Percentiles rank a stretch among this genome's conserved stretches.
These are phyloP conservation scores for Formicarius rufipectus DNA, from an alignment of 2,113 vertebrate species.

Conservation along the genomic window DNA sequence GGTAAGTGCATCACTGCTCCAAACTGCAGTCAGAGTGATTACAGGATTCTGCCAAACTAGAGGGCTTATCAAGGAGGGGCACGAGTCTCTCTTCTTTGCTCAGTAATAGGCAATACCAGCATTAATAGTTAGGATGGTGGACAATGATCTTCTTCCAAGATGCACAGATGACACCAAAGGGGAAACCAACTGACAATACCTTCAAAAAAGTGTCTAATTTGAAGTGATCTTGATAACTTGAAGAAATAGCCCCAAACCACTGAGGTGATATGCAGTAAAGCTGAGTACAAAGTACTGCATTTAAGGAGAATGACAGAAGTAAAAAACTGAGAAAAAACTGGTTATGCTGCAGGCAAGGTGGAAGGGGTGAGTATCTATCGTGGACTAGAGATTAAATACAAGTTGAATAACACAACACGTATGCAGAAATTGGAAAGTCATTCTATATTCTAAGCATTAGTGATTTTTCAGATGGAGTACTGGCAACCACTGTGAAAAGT, in stretches of 20 bases:
- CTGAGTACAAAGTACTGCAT: not conserved
- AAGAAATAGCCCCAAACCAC: not conserved
- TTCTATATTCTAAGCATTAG: not conserved
- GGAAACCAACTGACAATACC: not conserved
- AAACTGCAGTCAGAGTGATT: not conserved
- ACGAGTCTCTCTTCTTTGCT: not conserved
- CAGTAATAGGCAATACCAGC: not conserved
- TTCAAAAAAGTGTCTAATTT: not conserved
- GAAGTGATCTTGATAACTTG: not conserved
- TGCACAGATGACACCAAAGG: not conserved
- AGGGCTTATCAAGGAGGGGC: not conserved
- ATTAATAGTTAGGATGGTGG: not conserved
- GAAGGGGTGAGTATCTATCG: not conserved
- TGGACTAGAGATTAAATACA: not conserved
- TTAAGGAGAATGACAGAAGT: not conserved
- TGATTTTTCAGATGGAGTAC: not conserved
- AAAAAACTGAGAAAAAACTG: not conserved
- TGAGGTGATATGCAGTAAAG: not conserved
- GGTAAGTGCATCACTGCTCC: slow-evolving; percentile 10
- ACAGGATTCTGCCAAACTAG: not conserved
- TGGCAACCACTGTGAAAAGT: not conserved
- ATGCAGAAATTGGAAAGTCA: not conserved
- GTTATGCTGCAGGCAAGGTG: not conserved
- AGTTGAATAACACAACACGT: not conserved
- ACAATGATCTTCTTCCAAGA: not conserved